phyloP scores from a whole-genome alignment of 2,888 invertebrate species.

The Morinoia aosen region DNA sequence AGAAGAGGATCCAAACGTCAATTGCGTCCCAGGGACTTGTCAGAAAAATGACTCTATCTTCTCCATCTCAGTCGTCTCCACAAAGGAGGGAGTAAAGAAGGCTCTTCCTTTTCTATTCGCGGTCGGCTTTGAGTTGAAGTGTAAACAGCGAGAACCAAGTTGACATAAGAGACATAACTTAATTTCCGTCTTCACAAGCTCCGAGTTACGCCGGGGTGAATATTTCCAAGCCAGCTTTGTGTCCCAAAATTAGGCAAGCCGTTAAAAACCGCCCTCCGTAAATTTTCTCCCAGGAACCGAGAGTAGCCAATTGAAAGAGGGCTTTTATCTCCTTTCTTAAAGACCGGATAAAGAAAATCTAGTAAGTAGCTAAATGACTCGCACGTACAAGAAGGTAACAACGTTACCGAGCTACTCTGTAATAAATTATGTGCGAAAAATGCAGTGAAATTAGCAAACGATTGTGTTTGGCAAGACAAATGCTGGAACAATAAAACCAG shows the following conservation, averaged over 20 bases:
- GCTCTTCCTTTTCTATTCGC: conserved; percentile 49
- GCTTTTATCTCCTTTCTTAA: background rate
- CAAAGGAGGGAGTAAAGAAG: conserved; percentile 46
- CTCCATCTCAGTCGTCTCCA: conserved; percentile 43
- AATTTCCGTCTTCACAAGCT: conserved; percentile 50
- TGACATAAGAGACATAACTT: conserved; percentile 51
- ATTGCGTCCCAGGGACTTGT: conserved; percentile 50
- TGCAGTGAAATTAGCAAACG: background rate
- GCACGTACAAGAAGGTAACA: background rate
- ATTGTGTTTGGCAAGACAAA: background rate
- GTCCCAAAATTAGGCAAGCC: conserved; percentile 8
- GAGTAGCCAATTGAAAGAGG: conserved; percentile 12
- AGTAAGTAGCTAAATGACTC: background rate
- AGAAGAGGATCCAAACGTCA: conserved; percentile 53
- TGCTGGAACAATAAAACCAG: background rate
- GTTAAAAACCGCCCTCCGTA: background rate
- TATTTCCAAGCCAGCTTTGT: conserved; percentile 41
- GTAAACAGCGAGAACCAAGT: conserved; percentile 43
- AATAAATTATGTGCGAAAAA: background rate
- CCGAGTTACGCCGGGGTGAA: conserved; percentile 14
- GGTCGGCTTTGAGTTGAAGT: conserved; percentile 44
- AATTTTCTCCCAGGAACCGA: background rate
- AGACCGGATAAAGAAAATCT: background rate
- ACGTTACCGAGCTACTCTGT: background rate
- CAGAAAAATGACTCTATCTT: conserved; percentile 52